phyloP scores from a whole-genome alignment of 92 coral and sea anemone genomes.

The Bergia puertoricense region DNA sequence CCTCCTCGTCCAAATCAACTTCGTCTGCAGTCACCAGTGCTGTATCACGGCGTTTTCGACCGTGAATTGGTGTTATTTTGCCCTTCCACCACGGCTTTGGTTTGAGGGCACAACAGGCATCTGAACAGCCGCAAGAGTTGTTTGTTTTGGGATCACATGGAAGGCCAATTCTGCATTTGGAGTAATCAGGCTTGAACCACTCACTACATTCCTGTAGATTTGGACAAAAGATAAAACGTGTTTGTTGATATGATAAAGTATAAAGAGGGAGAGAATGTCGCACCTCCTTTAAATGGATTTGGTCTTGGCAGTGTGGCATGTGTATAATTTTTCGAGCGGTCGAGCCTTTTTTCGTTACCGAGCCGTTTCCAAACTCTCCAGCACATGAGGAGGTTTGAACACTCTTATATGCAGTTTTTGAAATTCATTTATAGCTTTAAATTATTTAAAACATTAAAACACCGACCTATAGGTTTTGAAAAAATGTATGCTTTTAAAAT shows the following conservation, averaged over 20 bases:
- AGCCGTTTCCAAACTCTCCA: too few relatives aligned
- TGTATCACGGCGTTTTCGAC: conserved; percentile 28
- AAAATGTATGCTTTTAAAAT: too few relatives aligned
- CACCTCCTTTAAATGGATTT: too few relatives aligned
- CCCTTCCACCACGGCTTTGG: conserved; percentile 19
- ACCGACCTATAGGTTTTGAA: too few relatives aligned
- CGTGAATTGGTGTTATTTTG: conserved; percentile 15
- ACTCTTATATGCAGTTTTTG: too few relatives aligned
- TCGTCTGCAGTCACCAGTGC: neutral
- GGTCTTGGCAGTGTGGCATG: too few relatives aligned
- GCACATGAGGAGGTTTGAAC: too few relatives aligned
- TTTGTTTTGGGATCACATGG: conserved; percentile 6
- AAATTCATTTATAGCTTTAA: too few relatives aligned
- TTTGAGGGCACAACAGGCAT: conserved; percentile 26
- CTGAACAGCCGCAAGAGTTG: conserved; percentile 24
- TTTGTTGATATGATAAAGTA: too few relatives aligned
- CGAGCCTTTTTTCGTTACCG: too few relatives aligned
- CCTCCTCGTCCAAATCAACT: neutral
- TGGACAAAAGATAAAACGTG: neutral
- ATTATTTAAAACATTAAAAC: too few relatives aligned
- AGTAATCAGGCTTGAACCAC: conserved; percentile 31
- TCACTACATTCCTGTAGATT: conserved; percentile 14
- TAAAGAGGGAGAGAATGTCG: neutral
- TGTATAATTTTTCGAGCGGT: too few relatives aligned
- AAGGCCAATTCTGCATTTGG: conserved; percentile 23